phyloP scores from a whole-genome alignment of 2,797 vertebrate genomes.

The Cossypha niveicapilla region DNA sequence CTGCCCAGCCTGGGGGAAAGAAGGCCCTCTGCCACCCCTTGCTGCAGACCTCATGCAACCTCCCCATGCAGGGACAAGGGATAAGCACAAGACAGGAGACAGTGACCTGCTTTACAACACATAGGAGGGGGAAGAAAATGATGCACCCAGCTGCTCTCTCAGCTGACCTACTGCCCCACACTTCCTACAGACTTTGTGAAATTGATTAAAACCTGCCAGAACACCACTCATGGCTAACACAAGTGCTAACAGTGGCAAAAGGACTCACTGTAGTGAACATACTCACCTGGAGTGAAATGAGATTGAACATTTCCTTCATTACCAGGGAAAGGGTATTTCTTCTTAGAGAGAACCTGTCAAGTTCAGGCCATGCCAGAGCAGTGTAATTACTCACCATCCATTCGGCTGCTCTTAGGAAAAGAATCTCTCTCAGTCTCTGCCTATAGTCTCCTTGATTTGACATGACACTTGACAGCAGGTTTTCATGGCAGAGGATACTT shows the following conservation, averaged over 20 bases:
- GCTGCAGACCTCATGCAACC: not conserved
- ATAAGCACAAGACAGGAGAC: not conserved
- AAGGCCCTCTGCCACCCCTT: not conserved
- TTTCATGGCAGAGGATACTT: not conserved
- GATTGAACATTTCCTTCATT: not conserved
- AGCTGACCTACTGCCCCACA: not conserved
- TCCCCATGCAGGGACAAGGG: not conserved
- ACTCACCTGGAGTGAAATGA: not conserved
- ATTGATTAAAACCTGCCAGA: not conserved
- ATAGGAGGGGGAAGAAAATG: not conserved
- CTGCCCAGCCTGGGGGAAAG: not conserved
- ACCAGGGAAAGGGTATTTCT: not conserved
- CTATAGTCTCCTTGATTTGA: not conserved
- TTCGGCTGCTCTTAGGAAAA: not conserved
- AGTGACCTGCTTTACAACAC: not conserved
- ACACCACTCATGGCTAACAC: not conserved
- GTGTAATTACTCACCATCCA: not conserved
- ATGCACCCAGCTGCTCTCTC: not conserved
- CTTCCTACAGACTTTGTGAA: not conserved
- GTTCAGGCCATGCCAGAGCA: not conserved
- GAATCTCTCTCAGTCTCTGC: not conserved
- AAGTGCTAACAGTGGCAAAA: not conserved
- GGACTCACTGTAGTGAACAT: not conserved
- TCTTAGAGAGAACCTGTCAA: not conserved
- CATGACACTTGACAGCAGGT: conserved; percentile 9